Evolutionary conservation across 1,140 invertebrate species (phyloP), one percentile per base, ranked within the genome.

Genomic region (Argopecten irradians): DNA sequence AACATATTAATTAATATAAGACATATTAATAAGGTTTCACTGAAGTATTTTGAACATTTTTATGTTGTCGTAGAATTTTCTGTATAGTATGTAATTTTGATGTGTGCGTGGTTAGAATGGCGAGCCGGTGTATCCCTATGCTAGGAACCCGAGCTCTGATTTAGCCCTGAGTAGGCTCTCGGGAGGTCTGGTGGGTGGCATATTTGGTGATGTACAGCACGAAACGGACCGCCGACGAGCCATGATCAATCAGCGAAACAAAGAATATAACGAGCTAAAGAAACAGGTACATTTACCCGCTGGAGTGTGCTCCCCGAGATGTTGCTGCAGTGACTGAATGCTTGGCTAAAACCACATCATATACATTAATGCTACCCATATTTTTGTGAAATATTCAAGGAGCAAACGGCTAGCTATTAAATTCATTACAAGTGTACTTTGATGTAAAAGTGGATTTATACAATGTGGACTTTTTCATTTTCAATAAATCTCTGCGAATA

Each of bases 151-250:
- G n/a, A 71, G n/a, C 55, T 71, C 55, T 28, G 55, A 71, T n/a
- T 71, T 71, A 71, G n/a, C 55, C 55, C 55, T 28, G 5, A 71
- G 55, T 71, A 71, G 55, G 55, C 55, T 71, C n/a, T 71, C 55
- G 55, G 55, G 55, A 22, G 55, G 55, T 22, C 55, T 71, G 55
- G 22, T 28, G 55, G 55, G 55, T 71, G 55, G 55, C 55, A 71
- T 71, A 71, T 71, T 71, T 71, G 55, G 55, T 71, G 55, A 71
- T 71, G 55, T 71, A 71, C 55, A 71, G n/a, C 55, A 71, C n/a
- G 55, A 71, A 71, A n/a, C 5, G 55, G 55, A 71, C 1, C 55
- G 55, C 55, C 55, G 55, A 28, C 55, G n/a, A 71, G 55, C n/a
- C 2, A 71, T 71, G 55, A n/a, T 28, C 22, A 8, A 71, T 28